phyloP scores from a whole-genome alignment of 1,140 invertebrate genomes.

The Megathymus violae region DNA sequence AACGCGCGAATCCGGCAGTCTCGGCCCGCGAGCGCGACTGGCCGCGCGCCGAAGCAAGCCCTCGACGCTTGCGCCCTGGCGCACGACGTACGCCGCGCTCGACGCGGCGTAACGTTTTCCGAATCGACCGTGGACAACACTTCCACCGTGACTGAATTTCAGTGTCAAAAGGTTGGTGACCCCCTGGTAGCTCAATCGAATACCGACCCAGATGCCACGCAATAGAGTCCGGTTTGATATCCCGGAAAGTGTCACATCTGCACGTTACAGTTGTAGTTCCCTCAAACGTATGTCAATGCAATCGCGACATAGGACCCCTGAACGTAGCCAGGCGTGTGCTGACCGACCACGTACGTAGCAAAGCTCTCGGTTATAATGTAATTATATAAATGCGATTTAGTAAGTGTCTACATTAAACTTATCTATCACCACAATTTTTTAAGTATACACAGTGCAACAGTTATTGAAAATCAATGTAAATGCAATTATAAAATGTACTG shows the following conservation, averaged over 20 bases:
- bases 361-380: neutral
- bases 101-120: conserved; percentile 77
- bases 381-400: neutral
- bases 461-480: conserved; percentile 5
- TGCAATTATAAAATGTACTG: too few species aligned
- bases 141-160: conserved; percentile 74
- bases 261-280: conserved; percentile 48
- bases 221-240: conserved; percentile 44
- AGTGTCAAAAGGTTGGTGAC: conserved; percentile 82
- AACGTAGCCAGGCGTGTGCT: conserved; percentile 10
- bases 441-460: neutral
- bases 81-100: conserved; percentile 72
- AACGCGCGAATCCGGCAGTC: conserved; percentile 76
- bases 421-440: neutral
- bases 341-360: neutral
- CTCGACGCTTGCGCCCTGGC: conserved; percentile 75
- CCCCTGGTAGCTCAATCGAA: conserved; percentile 57
- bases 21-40: conserved; percentile 68
- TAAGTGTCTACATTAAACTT: neutral
- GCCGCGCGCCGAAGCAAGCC: conserved; percentile 69
- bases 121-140: conserved; percentile 72
- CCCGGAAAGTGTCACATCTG: conserved; percentile 40
- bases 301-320: conserved; percentile 30
- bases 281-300: conserved; percentile 61
- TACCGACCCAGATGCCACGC: conserved; percentile 50